phyloP scores from a whole-genome alignment of 2,888 invertebrate genomes.

The Cantharis nigra region DNA sequence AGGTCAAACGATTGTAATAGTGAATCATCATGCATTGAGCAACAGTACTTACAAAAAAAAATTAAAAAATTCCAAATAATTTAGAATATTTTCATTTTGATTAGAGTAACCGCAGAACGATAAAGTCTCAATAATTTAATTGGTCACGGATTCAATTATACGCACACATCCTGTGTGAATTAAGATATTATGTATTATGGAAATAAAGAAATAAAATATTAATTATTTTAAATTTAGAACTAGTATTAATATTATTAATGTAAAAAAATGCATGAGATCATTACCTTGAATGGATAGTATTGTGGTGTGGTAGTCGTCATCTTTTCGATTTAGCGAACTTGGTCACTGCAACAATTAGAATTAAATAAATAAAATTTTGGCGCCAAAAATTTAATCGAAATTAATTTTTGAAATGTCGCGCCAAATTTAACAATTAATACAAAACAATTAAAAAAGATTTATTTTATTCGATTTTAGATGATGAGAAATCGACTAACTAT shows the following conservation, averaged over 20 bases:
- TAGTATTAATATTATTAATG: background rate
- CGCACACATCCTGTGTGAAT: background rate
- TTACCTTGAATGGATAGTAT: constrained; percentile 87
- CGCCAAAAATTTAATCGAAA: background rate
- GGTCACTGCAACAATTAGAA: constrained; percentile 15
- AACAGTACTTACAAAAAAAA: background rate
- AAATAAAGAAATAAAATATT: background rate
- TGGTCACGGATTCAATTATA: background rate
- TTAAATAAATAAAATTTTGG: background rate
- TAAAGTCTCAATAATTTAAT: background rate
- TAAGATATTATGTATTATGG: background rate
- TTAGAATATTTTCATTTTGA: background rate
- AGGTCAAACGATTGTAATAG: background rate
- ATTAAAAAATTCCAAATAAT: background rate
- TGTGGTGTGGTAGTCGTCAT: constrained; percentile 73
- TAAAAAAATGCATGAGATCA: constrained; percentile 39
- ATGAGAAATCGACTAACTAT: constrained; percentile 23
- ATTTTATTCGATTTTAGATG: background rate
- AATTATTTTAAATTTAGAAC: background rate
- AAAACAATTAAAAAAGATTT: background rate
- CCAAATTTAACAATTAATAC: background rate
- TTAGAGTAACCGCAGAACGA: background rate
- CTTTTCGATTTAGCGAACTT: constrained; percentile 45
- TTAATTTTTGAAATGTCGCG: background rate
- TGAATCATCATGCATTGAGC: background rate